These are phyloP conservation scores for Pseudorhiza aurosa DNA, from an alignment of 30 jellyfish, hydroid and myxozoan genomes.

Conservation along the genomic window DNA sequence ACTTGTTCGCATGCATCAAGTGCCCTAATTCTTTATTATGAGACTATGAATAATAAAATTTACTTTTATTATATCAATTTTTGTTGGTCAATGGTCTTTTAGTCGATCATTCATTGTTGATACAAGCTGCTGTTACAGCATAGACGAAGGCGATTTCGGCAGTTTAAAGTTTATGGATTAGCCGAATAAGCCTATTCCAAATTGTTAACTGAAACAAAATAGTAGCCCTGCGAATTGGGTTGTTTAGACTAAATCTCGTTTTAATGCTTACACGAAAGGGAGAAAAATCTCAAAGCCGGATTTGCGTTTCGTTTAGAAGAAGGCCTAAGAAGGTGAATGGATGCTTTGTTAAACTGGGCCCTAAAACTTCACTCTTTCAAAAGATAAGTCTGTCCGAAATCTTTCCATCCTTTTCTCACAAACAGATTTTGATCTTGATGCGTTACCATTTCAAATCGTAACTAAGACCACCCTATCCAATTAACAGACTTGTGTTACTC, in stretches of 20 bases:
- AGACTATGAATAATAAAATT: background rate
- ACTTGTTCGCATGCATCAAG: background rate
- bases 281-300: conserved; percentile 69
- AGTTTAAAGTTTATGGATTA: conserved; percentile 55
- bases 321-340: conserved; percentile 35
- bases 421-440: conserved; percentile 23
- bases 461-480: background rate
- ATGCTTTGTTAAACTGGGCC: conserved; percentile 6
- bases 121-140: conserved; percentile 12
- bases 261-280: conserved; percentile 70
- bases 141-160: conserved; percentile 61
- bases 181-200: conserved; percentile 66
- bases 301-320: conserved; percentile 43
- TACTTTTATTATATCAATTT: background rate
- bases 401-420: conserved; percentile 26
- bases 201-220: conserved; percentile 72
- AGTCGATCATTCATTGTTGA: conserved; percentile 10
- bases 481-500: no score
- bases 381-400: conserved; percentile 46
- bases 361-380: conserved; percentile 34
- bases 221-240: conserved; percentile 65
- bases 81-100: conserved; percentile 27
- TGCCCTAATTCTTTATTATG: background rate
- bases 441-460: conserved; percentile 1
- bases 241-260: conserved; percentile 70